These are phyloP conservation scores for Anarrhichthys ocellatus DNA, from an alignment of 2,113 vertebrate species.

Conservation along the genomic window DNA sequence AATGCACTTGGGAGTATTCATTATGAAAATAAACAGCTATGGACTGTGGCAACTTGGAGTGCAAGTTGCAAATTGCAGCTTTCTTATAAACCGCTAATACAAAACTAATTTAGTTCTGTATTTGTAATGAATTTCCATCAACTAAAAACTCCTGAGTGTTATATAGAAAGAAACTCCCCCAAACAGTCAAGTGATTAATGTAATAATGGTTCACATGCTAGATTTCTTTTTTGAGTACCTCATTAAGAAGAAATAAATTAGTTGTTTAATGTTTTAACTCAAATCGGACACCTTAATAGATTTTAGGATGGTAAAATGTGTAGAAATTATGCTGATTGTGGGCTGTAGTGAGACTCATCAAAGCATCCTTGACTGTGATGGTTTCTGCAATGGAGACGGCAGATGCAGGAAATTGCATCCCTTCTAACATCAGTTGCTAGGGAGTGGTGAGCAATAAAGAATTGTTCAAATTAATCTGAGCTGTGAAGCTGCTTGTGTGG, in stretches of 20 bases:
- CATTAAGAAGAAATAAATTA: not conserved
- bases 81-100: not conserved
- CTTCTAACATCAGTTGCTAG: slow-evolving; percentile 47
- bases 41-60: not conserved
- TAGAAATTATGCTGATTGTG: not conserved
- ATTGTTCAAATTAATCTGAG: slow-evolving; percentile 38
- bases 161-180: not conserved
- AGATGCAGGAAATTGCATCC: slow-evolving; percentile 45
- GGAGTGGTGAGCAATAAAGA: slow-evolving; percentile 44
- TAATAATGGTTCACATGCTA: not conserved
- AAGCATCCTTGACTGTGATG: not conserved
- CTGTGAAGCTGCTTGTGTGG: slow-evolving; percentile 17
- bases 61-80: not conserved
- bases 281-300: not conserved
- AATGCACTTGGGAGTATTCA: not conserved
- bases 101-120: not conserved
- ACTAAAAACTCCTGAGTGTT: not conserved
- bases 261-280: not conserved
- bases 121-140: not conserved
- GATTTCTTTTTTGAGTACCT: not conserved
- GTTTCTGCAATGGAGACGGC: slow-evolving; percentile 34
- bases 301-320: not conserved
- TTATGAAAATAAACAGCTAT: not conserved
- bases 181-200: not conserved
- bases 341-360: not conserved